Evolutionary conservation across 2,888 invertebrate genomes (phyloP).

Genomic region (Lordiphosa andalusiaca): DNA sequence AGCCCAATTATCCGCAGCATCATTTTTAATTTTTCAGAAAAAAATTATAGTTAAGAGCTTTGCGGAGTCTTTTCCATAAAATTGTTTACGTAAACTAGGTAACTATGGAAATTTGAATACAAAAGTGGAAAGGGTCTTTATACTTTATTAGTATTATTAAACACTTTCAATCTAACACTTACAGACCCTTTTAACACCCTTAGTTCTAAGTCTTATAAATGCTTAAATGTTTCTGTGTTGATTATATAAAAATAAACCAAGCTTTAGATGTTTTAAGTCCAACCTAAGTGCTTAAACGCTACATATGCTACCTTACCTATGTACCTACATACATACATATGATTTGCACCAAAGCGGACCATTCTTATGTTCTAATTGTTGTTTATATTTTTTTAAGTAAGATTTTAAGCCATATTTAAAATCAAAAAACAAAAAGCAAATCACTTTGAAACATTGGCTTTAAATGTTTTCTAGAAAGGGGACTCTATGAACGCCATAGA

Average conservation of each 20-base stretch:
- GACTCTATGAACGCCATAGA: background rate
- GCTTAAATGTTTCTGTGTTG: slow-evolving; percentile 34
- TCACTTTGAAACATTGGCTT: slow-evolving; percentile 5
- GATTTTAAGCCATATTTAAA: slow-evolving; percentile 3
- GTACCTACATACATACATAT: too few species aligned
- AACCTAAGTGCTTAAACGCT: slow-evolving; percentile 29
- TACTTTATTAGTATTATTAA: too few species aligned
- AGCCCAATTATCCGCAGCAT: too few species aligned
- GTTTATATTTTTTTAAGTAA: slow-evolving; percentile 8
- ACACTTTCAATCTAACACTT: slow-evolving; percentile 4
- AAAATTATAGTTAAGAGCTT: too few species aligned
- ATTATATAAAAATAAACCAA: slow-evolving; percentile 3
- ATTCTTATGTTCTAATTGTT: slow-evolving; percentile 30
- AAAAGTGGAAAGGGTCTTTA: too few species aligned
- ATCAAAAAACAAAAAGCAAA: background rate
- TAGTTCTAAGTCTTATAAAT: slow-evolving; percentile 6
- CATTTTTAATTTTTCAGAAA: too few species aligned
- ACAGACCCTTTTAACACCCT: slow-evolving; percentile 10
- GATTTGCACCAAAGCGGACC: slow-evolving; percentile 13
- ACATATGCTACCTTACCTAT: background rate
- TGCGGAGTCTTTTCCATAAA: too few species aligned
- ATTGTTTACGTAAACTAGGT: too few species aligned
- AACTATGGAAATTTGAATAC: too few species aligned
- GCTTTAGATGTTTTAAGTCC: slow-evolving; percentile 21
- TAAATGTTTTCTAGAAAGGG: slow-evolving; percentile 3